phyloP scores from a whole-genome alignment of 2,113 vertebrate species.

The Oncorhynchus masou region DNA sequence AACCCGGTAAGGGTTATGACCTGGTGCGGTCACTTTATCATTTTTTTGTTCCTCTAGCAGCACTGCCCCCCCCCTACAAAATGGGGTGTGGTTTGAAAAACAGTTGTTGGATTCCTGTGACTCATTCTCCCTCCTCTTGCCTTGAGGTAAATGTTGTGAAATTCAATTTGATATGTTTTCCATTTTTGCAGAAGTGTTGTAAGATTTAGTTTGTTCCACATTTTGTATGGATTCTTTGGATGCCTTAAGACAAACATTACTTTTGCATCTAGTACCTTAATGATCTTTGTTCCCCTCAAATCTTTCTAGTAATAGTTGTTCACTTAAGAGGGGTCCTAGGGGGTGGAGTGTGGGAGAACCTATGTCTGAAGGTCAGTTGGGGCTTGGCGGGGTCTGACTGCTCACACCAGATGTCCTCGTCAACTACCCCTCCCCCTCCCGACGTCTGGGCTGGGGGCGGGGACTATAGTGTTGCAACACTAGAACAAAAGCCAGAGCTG shows the following conservation, averaged over 20 bases:
- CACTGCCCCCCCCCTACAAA: neutral
- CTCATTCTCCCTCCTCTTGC: slow-evolving; percentile 14
- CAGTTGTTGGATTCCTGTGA: slow-evolving; percentile 26
- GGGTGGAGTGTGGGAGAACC: neutral
- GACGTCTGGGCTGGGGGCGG: slow-evolving; percentile 23
- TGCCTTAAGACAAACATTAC: neutral
- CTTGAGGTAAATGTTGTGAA: slow-evolving; percentile 36
- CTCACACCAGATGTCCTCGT: slow-evolving; percentile 73
- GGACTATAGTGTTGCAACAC: slow-evolving; percentile 38
- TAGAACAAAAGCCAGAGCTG: slow-evolving; percentile 51
- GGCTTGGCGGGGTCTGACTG: slow-evolving; percentile 46
- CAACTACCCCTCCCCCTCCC: slow-evolving; percentile 54
- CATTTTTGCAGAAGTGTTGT: slow-evolving; percentile 3
- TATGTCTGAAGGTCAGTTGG: slow-evolving; percentile 41
- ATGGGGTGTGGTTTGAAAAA: slow-evolving; percentile 27
- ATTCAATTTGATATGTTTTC: slow-evolving; percentile 2
- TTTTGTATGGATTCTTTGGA: neutral
- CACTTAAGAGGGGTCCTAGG: slow-evolving; percentile 4
- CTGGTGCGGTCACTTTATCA: slow-evolving; percentile 56
- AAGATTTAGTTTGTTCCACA: slow-evolving; percentile 8
- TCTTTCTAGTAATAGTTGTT: slow-evolving; percentile 27
- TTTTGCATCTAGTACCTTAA: too few species aligned
- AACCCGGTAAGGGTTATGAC: slow-evolving; percentile 53
- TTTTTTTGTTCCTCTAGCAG: slow-evolving; percentile 50
- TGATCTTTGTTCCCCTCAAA: too few species aligned